These are phyloP conservation scores for Heptranchias perlo DNA, from an alignment of 2,113 vertebrate genomes.

Conservation along the genomic window DNA sequence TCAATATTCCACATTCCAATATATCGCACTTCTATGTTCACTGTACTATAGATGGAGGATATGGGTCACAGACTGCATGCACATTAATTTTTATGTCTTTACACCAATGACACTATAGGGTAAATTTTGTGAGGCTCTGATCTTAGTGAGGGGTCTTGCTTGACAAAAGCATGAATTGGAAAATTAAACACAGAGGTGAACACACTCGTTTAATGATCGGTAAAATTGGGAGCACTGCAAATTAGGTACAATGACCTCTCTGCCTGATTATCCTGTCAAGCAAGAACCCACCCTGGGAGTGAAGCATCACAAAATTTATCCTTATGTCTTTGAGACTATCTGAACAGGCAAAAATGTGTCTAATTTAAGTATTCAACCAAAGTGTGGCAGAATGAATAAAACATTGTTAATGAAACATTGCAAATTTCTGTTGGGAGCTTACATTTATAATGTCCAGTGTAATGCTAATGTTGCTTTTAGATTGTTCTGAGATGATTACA, in stretches of 20 bases:
- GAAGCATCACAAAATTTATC: background rate
- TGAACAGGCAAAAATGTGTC: background rate
- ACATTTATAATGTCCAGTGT: background rate
- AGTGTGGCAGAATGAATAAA: background rate
- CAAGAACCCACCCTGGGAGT: background rate
- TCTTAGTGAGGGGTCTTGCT: background rate
- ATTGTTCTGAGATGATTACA: background rate
- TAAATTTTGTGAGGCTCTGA: background rate
- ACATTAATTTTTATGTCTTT: background rate
- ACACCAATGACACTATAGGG: background rate
- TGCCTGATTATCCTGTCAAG: slow-evolving; percentile 20
- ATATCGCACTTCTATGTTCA: background rate
- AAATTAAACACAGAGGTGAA: slow-evolving; percentile 15
- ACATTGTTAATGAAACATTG: background rate
- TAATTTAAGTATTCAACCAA: background rate
- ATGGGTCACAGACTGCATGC: background rate
- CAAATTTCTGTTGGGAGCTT: background rate
- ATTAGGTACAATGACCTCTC: background rate
- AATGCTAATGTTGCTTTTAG: background rate
- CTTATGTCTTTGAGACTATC: background rate
- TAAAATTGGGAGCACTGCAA: background rate
- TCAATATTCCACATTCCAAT: background rate
- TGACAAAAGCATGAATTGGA: background rate
- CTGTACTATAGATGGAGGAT: background rate
- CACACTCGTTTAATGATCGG: background rate